phyloP scores from a whole-genome alignment of 1,140 invertebrate genomes.

The Trichonephila clavipes region DNA sequence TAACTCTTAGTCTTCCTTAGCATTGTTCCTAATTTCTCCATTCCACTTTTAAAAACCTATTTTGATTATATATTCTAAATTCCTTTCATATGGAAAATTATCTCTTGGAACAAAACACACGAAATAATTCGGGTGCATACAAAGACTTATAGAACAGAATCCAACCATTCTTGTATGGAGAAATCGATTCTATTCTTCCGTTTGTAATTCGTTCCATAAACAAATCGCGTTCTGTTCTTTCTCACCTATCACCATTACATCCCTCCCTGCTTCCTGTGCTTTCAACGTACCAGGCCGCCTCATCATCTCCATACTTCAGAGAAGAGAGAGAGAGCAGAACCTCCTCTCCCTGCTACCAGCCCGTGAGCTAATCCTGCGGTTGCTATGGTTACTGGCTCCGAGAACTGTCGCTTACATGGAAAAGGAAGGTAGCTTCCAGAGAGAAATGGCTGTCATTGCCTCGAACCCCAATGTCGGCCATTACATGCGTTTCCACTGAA shows the following conservation, averaged over 20 bases:
- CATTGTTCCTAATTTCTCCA: too few species aligned
- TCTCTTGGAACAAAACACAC: too few species aligned
- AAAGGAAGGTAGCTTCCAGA: background rate
- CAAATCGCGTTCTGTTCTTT: constrained; percentile 22
- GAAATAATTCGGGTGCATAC: too few species aligned
- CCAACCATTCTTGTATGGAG: too few species aligned
- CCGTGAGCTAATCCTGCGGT: constrained; percentile 9
- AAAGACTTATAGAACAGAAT: too few species aligned
- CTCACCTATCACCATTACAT: background rate
- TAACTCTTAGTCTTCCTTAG: too few species aligned
- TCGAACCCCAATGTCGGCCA: constrained; percentile 9
- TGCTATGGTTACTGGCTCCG: background rate
- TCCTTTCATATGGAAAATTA: too few species aligned
- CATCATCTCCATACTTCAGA: background rate
- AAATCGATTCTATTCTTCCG: background rate
- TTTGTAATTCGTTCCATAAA: constrained; percentile 6
- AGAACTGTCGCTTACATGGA: background rate
- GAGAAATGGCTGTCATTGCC: constrained; percentile 29
- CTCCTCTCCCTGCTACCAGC: background rate
- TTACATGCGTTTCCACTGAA: background rate
- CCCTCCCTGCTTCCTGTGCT: background rate
- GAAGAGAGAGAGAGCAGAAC: background rate
- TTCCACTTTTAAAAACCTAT: too few species aligned
- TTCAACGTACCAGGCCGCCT: background rate
- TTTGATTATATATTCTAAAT: too few species aligned